A percentile compares a stretch with the other conserved stretches of the same genome.
Conservation (phyloP, 2,797 vertebrate genomes). For the Chaunax sp. region DNA sequence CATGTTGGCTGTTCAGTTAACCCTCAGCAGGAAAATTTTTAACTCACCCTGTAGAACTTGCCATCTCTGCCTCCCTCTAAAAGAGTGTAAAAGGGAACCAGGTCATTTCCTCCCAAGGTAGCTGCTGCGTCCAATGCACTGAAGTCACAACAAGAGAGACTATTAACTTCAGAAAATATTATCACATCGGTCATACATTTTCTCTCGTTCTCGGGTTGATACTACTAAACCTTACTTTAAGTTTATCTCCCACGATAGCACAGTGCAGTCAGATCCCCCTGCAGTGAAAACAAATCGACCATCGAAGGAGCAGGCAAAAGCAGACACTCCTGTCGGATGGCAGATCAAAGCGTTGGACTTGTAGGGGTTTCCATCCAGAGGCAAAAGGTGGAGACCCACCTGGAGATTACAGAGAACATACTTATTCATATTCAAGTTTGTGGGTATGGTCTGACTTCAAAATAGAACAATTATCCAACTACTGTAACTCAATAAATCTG, state of each 20-base stretch:
- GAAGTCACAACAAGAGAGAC: constrained; percentile 28
- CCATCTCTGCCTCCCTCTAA: constrained; percentile 91
- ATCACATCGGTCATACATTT: background rate
- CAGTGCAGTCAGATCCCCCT: constrained; percentile 84
- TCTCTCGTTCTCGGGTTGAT: background rate
- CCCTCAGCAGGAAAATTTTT: background rate
- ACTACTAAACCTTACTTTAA: constrained; percentile 78
- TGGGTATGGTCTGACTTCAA: background rate
- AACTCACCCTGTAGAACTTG: constrained; percentile 88
- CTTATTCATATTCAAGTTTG: background rate
- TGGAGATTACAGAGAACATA: constrained; percentile 53
- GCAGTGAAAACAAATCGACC: constrained; percentile 88
- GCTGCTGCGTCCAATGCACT: constrained; percentile 90
- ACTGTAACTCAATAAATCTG: no score
- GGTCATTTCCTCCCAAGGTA: constrained; percentile 87
- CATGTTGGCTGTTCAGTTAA: background rate
- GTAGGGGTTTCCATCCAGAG: constrained; percentile 93
- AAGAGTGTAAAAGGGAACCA: constrained; percentile 90
- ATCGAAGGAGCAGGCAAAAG: constrained; percentile 85
- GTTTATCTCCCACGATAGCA: constrained; percentile 89
- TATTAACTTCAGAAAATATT: constrained; percentile 2
- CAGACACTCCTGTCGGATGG: constrained; percentile 85
- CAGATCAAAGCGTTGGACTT: constrained; percentile 89
- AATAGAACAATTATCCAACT: no score
- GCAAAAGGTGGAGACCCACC: constrained; percentile 95